A percentile compares a stretch with the other conserved stretches of the same genome.
Conservation (phyloP, 2,797 vertebrate species). For the Chloroceryle amazona region DNA sequence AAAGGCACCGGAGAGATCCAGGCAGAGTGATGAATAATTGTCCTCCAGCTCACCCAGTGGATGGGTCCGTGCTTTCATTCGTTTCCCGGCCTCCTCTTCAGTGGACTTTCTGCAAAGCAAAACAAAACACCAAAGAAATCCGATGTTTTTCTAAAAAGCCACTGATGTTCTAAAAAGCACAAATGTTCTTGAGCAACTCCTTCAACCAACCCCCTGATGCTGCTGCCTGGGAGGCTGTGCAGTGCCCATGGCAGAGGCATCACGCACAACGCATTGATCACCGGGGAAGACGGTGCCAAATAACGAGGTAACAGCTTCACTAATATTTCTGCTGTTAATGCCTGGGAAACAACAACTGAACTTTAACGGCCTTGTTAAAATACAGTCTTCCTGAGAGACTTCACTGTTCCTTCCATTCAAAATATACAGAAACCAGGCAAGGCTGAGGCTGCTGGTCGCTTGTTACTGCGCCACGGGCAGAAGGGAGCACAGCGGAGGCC, state of each 20-base stretch:
- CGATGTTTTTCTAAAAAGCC: neutral
- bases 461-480: neutral
- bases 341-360: neutral
- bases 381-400: neutral
- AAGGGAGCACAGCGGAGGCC: neutral
- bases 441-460: neutral
- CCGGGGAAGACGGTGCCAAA: neutral
- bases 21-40: neutral
- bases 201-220: neutral
- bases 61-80: neutral
- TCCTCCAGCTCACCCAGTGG: neutral
- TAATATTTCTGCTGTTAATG: constrained; percentile 26
- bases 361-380: neutral
- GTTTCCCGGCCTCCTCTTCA: neutral
- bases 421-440: accelerated
- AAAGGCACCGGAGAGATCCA: neutral
- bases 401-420: accelerated
- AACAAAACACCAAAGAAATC: neutral
- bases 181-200: neutral
- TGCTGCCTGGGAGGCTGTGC: neutral
- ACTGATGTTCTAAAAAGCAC: neutral
- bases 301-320: neutral
- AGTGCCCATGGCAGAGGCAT: neutral
- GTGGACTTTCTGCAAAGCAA: neutral
- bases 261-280: constrained; percentile 2